Evolutionary conservation across 2,888 invertebrate genomes (phyloP).

Genomic region (Mythimna loreyi): DNA sequence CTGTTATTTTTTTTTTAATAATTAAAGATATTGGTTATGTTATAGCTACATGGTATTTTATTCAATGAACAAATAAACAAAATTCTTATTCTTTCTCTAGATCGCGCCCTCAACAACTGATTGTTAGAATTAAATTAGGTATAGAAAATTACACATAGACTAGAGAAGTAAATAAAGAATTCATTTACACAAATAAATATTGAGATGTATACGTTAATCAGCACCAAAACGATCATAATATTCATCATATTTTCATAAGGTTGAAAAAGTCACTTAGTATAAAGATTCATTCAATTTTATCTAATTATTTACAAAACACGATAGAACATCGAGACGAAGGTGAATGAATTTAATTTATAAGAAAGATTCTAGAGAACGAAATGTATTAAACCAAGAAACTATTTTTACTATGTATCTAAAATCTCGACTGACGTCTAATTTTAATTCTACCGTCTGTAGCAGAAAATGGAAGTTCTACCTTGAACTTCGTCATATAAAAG

Average conservation of each 20-base stretch:
- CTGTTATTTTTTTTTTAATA: too few relatives aligned
- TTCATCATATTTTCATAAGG: conserved; percentile 56
- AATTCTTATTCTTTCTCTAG: conserved; percentile 23
- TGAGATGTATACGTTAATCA: conserved; percentile 61
- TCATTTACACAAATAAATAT: conserved; percentile 58
- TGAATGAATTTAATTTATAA: conserved; percentile 32
- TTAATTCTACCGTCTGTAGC: conserved; percentile 16
- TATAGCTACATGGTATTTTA: too few relatives aligned
- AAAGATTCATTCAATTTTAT: conserved; percentile 53
- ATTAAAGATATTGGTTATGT: too few relatives aligned
- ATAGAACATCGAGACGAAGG: conserved; percentile 50
- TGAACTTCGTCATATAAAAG: conserved; percentile 11
- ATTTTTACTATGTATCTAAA: conserved; percentile 56
- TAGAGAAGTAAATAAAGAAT: conserved; percentile 54
- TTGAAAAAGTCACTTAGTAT: conserved; percentile 57
- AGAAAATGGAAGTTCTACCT: conserved; percentile 16
- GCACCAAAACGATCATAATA: conserved; percentile 67
- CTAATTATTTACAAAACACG: conserved; percentile 59
- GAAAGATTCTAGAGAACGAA: conserved; percentile 45
- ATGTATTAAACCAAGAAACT: conserved; percentile 32
- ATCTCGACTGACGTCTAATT: conserved; percentile 24
- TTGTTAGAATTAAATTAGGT: conserved; percentile 46
- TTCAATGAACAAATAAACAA: too few relatives aligned
- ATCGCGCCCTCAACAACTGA: conserved; percentile 20
- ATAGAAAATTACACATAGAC: conserved; percentile 53